Percentiles rank a stretch among this genome's conserved stretches.
Evolutionary conservation across 2,888 invertebrate species (phyloP).

Genomic region (Caenorhabditis japonica): DNA sequence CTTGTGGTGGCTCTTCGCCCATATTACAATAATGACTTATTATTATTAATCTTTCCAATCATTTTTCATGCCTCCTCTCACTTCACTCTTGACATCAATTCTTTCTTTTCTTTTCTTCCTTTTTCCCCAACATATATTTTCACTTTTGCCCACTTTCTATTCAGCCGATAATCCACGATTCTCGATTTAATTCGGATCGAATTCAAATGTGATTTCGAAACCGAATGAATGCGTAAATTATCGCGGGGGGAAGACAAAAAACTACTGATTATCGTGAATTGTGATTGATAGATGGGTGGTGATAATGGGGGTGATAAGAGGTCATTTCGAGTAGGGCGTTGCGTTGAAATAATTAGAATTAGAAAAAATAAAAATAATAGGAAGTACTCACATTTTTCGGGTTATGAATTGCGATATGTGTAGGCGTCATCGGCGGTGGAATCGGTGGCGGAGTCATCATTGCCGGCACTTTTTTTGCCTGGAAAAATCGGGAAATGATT

Average conservation of each 20-base stretch:
- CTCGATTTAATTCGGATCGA: neutral
- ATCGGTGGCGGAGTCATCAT: slow-evolving; percentile 57
- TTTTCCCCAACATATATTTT: slow-evolving; percentile 11
- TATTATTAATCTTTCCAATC: slow-evolving; percentile 25
- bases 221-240: neutral
- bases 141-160: slow-evolving; percentile 5
- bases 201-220: neutral
- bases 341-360: slow-evolving; percentile 5
- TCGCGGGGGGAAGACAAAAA: too few species aligned
- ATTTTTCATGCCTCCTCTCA: slow-evolving; percentile 11
- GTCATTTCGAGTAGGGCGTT: slow-evolving; percentile 7
- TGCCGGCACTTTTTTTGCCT: slow-evolving; percentile 47
- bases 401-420: slow-evolving; percentile 67
- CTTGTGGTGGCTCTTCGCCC: slow-evolving; percentile 33
- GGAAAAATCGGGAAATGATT: neutral
- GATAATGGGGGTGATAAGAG: slow-evolving; percentile 31
- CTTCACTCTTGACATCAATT: slow-evolving; percentile 16
- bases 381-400: slow-evolving; percentile 56
- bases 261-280: too few species aligned
- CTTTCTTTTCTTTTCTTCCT: slow-evolving; percentile 15
- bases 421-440: slow-evolving; percentile 66
- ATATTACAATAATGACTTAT: slow-evolving; percentile 4
- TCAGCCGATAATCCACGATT: slow-evolving; percentile 26
- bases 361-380: neutral
- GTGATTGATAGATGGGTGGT: slow-evolving; percentile 17